Evolutionary conservation across 2,888 invertebrate genomes (phyloP).

Genomic region (Phorcus lineatus): DNA sequence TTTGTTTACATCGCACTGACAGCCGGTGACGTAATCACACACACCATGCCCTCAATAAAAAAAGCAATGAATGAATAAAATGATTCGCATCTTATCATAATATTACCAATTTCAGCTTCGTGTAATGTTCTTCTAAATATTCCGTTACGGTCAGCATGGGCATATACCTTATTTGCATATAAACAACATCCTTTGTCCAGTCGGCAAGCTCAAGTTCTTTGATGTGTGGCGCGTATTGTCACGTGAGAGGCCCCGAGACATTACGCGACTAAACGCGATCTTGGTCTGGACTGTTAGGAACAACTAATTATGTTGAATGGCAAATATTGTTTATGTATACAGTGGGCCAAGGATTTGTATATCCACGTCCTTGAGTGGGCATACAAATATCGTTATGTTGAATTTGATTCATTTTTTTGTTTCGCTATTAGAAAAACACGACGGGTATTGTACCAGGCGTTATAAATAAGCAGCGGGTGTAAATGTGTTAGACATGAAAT

Average conservation of each 20-base stretch:
- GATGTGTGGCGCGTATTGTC: conserved; percentile 13
- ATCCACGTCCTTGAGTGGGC: too few species aligned
- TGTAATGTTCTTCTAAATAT: background rate
- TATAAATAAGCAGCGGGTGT: too few species aligned
- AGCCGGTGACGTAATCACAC: background rate
- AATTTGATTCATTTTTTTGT: too few species aligned
- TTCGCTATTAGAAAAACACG: too few species aligned
- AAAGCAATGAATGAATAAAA: too few species aligned
- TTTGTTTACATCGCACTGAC: background rate
- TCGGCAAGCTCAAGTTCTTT: background rate
- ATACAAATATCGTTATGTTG: too few species aligned
- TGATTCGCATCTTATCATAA: too few species aligned
- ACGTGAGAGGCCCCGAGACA: background rate
- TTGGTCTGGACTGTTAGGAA: background rate
- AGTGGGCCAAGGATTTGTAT: too few species aligned
- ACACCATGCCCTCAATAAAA: background rate
- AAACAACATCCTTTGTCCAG: background rate
- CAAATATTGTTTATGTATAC: too few species aligned
- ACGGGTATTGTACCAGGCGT: too few species aligned
- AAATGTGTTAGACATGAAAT: too few species aligned
- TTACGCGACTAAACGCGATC: background rate
- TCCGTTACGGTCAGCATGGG: background rate
- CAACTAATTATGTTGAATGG: too few species aligned
- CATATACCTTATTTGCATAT: background rate
- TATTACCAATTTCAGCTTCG: background rate